These are phyloP conservation scores for Cheilosia variabilis DNA, from an alignment of 2,888 invertebrate species.

Conservation along the genomic window DNA sequence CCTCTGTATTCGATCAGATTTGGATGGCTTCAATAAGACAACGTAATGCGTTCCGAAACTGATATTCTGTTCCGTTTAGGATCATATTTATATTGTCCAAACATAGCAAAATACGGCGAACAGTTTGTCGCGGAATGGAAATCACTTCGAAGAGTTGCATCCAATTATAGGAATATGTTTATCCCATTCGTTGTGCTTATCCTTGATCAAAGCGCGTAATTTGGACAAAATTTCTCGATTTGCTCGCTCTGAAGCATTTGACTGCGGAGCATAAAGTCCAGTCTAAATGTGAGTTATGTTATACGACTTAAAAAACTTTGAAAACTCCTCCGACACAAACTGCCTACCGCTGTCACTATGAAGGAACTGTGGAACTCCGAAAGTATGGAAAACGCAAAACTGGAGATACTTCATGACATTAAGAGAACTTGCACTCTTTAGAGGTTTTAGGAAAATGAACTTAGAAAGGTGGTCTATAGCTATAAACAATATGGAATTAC, in stretches of 20 bases:
- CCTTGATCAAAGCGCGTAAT: neutral
- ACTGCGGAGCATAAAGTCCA: constrained; percentile 4
- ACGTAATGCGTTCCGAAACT: neutral
- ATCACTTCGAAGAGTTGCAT: neutral
- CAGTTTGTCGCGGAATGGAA: neutral
- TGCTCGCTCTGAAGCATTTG: constrained; percentile 8
- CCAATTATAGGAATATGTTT: neutral
- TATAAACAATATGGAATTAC: constrained; percentile 33
- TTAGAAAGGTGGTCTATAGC: constrained; percentile 47
- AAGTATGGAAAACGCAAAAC: neutral
- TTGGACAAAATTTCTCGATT: constrained; percentile 3
- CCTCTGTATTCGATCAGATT: neutral
- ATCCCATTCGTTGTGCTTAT: constrained; percentile 7
- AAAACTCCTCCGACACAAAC: neutral
- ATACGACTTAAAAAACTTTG: neutral
- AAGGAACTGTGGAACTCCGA: neutral
- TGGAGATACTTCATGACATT: neutral
- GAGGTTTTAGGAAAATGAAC: constrained; percentile 37
- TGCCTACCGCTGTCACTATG: neutral
- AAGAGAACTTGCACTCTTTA: constrained; percentile 13
- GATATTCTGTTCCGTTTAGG: neutral
- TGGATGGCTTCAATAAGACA: neutral
- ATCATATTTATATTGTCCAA: neutral
- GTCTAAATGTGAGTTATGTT: neutral
- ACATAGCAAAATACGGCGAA: neutral